phyloP scores from a whole-genome alignment of 2,113 vertebrate genomes.

The Oryzias melastigma region DNA sequence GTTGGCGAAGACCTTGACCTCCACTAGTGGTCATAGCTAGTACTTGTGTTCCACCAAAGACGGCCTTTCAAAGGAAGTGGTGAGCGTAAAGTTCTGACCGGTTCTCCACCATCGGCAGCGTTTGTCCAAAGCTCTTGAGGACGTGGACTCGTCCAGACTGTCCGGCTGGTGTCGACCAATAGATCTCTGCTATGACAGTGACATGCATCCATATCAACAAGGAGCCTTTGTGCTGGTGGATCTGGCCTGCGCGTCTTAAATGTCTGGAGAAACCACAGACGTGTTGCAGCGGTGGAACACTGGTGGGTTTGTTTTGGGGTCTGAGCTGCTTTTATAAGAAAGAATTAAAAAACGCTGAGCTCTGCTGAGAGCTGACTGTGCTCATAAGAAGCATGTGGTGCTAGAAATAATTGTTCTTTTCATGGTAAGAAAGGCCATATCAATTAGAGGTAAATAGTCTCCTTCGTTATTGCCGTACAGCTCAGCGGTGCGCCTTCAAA shows the following conservation, averaged over 20 bases:
- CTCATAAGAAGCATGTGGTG: conserved; percentile 72
- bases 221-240: conserved; percentile 71
- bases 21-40: neutral
- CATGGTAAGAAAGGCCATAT: conserved; percentile 83
- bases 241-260: conserved; percentile 73
- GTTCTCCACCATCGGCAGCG: neutral
- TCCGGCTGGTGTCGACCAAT: conserved; percentile 32
- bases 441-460: conserved; percentile 83
- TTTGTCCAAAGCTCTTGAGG: neutral
- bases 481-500: conserved; percentile 74
- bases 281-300: conserved; percentile 77
- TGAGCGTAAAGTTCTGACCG: neutral
- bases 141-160: conserved; percentile 43
- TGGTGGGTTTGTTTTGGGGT: conserved; percentile 66
- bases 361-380: conserved; percentile 78
- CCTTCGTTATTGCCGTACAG: conserved; percentile 78
- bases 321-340: conserved; percentile 72
- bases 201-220: conserved; percentile 73
- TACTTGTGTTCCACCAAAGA: neutral
- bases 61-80: neutral
- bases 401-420: conserved; percentile 82
- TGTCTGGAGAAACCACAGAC: conserved; percentile 79
- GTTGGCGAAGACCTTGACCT: too few species aligned
- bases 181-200: conserved; percentile 72
- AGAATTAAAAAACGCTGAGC: conserved; percentile 70